Conservation (phyloP, 2,797 vertebrate species). For the Aselliscus stoliczkanus region DNA sequence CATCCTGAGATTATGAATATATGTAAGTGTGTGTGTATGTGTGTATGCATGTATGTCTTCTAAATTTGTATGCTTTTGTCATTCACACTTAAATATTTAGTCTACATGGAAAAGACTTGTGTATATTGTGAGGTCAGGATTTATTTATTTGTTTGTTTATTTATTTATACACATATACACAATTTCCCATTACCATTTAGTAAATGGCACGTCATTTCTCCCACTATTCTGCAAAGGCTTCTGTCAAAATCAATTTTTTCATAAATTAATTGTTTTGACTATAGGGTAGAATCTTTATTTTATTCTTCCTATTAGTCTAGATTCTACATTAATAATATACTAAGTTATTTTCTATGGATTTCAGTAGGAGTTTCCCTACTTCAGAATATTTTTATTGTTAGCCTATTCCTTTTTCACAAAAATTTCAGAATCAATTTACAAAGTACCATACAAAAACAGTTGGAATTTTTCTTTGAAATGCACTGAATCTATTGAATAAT, state of each 20-base stretch:
- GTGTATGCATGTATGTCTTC: background rate
- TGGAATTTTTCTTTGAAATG: background rate
- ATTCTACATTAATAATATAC: background rate
- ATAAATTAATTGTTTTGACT: background rate
- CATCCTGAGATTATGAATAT: background rate
- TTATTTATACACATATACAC: background rate
- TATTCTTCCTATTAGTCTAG: background rate
- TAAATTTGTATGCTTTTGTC: background rate
- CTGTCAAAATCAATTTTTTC: background rate
- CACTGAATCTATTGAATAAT: background rate
- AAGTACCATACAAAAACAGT: background rate
- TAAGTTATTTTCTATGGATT: background rate
- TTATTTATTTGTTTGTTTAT: background rate
- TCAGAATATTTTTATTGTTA: background rate
- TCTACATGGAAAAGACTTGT: background rate
- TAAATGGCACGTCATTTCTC: background rate
- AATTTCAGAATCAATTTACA: background rate
- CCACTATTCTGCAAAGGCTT: background rate
- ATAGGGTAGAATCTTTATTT: background rate
- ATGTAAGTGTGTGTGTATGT: background rate
- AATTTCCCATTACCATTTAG: background rate
- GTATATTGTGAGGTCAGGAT: background rate
- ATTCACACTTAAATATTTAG: background rate
- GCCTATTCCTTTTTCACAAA: background rate
- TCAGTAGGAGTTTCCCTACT: background rate